Percentiles rank a stretch among this genome's conserved stretches.
Evolutionary conservation across 2,113 vertebrate species (phyloP).

Genomic region (Anguilla japonica): DNA sequence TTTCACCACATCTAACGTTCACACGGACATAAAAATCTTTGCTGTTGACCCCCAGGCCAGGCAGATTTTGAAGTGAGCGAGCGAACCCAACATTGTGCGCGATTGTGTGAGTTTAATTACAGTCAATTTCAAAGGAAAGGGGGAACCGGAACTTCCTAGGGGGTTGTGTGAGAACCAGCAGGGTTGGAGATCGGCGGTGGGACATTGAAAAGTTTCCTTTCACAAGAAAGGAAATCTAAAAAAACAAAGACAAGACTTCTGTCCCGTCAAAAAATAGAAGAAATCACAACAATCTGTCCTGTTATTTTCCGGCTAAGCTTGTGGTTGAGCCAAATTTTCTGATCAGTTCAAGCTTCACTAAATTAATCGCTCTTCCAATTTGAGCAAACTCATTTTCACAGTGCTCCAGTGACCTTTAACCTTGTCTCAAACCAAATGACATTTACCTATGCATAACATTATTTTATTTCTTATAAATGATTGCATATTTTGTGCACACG

Average conservation of each 20-base stretch:
- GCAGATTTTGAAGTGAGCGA: conserved; percentile 40
- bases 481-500: conserved; percentile 13
- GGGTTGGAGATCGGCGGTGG: conserved; percentile 21
- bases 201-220: conserved; percentile 29
- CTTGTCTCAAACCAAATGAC: conserved; percentile 9
- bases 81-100: conserved; percentile 39
- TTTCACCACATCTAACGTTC: conserved; percentile 64
- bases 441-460: neutral
- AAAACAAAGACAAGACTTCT: conserved; percentile 1
- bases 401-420: neutral
- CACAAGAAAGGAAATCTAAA: neutral
- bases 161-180: neutral
- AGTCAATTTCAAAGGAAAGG: conserved; percentile 49
- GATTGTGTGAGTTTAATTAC: conserved; percentile 60
- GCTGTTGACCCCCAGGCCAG: conserved; percentile 53
- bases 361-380: neutral
- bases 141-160: conserved; percentile 44
- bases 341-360: neutral
- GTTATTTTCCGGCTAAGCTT: neutral
- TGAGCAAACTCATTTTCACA: neutral
- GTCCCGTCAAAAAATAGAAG: neutral
- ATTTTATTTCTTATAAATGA: conserved; percentile 19
- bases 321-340: neutral
- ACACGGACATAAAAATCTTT: conserved; percentile 48
- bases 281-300: conserved; percentile 1